Evolutionary conservation across 30 jellyfish, hydroid and myxozoan species (phyloP).

Genomic region (Hydractinia echinata): DNA sequence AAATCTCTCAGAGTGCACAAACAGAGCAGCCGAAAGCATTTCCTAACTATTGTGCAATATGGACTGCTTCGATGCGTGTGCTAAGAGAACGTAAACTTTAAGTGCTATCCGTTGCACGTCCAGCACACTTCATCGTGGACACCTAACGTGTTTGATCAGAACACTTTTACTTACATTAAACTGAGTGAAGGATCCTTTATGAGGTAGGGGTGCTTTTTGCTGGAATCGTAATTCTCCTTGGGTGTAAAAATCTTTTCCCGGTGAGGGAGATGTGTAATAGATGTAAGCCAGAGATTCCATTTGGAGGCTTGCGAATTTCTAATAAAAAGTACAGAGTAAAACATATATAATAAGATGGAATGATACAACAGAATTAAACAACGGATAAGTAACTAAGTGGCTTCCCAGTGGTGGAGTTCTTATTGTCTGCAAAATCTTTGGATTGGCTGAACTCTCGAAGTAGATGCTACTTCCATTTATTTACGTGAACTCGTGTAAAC

Average conservation of each 20-base stretch:
- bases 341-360: not conserved
- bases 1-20: too few relatives aligned
- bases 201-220: constrained; percentile 67
- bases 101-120: too few relatives aligned
- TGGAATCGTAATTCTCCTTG: constrained; percentile 54
- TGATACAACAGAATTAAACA: not conserved
- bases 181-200: constrained; percentile 51
- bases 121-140: too few relatives aligned
- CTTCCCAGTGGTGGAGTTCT: too few relatives aligned
- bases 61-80: too few relatives aligned
- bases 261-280: constrained; percentile 43
- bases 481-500: too few relatives aligned
- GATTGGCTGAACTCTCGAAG: too few relatives aligned
- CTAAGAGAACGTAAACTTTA: too few relatives aligned
- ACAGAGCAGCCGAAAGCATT: too few relatives aligned
- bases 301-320: constrained; percentile 60
- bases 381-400: not conserved
- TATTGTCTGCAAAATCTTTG: too few relatives aligned
- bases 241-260: constrained; percentile 70
- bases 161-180: constrained; percentile 51
- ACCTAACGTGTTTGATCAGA: not conserved
- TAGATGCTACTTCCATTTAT: too few relatives aligned
- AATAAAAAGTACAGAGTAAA: constrained; percentile 20
- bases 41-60: too few relatives aligned
- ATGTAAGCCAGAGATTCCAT: constrained; percentile 81